Conservation (phyloP, 2,888 invertebrate species). For the Schizotus pectinicornis region DNA sequence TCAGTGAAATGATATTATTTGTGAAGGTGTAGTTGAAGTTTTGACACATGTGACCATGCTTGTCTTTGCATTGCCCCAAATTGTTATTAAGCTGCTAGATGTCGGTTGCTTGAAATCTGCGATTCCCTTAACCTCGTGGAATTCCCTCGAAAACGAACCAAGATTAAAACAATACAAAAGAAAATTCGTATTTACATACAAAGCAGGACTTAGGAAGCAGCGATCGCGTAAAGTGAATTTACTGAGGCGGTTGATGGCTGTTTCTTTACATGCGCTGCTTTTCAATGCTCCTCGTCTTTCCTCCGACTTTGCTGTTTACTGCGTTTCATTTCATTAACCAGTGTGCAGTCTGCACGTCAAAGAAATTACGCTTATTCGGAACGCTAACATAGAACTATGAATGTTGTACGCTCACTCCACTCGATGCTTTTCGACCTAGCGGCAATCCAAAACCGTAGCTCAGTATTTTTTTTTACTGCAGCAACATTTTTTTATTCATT, state of each 20-base stretch:
- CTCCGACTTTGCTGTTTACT: constrained; percentile 33
- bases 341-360: constrained; percentile 12
- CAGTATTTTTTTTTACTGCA: too few relatives aligned
- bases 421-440: too few relatives aligned
- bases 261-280: constrained; percentile 49
- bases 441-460: too few relatives aligned
- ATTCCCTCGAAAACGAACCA: constrained; percentile 39
- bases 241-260: constrained; percentile 49
- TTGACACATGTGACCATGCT: too few relatives aligned
- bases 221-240: constrained; percentile 53
- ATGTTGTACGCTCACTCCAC: too few relatives aligned
- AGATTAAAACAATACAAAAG: constrained; percentile 54
- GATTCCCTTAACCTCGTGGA: not conserved
- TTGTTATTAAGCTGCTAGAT: not conserved
- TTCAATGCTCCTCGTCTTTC: constrained; percentile 41
- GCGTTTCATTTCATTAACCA: constrained; percentile 39
- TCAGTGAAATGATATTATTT: too few relatives aligned
- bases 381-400: constrained; percentile 10
- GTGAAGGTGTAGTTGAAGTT: too few relatives aligned
- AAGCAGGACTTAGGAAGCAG: constrained; percentile 49
- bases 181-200: constrained; percentile 53
- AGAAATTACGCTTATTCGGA: constrained; percentile 16
- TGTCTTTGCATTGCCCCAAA: too few relatives aligned
- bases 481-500: too few relatives aligned
- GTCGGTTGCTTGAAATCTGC: constrained; percentile 8